A percentile compares a stretch with the other conserved stretches of the same genome.
phyloP scores from a whole-genome alignment of 1,140 invertebrate genomes.

The Zaprionus camerounensis region DNA sequence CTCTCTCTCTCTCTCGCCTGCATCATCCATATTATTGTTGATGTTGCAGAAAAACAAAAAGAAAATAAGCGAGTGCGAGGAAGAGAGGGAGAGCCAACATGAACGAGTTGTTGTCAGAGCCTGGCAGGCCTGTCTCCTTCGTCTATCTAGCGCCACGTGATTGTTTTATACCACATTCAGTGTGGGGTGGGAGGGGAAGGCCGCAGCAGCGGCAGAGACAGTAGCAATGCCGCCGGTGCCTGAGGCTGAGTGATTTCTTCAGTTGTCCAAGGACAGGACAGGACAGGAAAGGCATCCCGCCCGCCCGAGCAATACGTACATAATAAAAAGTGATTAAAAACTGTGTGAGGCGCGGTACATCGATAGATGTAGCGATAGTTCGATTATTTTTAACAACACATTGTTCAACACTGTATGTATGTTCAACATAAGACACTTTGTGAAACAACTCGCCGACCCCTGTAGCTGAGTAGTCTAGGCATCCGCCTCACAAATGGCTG shows the following conservation, averaged over 20 bases:
- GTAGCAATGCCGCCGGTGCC: constrained; percentile 13
- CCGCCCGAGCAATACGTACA: constrained; percentile 27
- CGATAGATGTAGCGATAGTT: neutral
- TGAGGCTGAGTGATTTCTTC: constrained; percentile 49
- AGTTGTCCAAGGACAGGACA: constrained; percentile 42
- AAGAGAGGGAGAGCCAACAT: neutral
- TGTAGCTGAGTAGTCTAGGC: neutral
- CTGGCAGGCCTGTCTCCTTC: constrained; percentile 57
- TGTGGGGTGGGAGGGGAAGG: neutral
- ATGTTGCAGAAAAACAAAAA: constrained; percentile 68
- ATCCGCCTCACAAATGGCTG: neutral
- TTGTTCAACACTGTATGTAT: neutral
- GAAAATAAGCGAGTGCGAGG: neutral
- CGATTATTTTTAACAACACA: neutral
- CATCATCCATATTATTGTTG: constrained; percentile 63
- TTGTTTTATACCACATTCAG: constrained; percentile 63
- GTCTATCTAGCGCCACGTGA: constrained; percentile 70
- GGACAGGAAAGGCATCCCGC: neutral
- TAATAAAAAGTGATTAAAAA: constrained; percentile 79
- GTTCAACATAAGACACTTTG: neutral
- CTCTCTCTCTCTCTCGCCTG: neutral
- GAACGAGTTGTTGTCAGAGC: constrained; percentile 73
- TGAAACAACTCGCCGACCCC: neutral
- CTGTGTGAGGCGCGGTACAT: neutral
- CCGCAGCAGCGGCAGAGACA: neutral